These are phyloP conservation scores for Netelia virgata DNA, from an alignment of 2,888 invertebrate genomes.

Conservation along the genomic window DNA sequence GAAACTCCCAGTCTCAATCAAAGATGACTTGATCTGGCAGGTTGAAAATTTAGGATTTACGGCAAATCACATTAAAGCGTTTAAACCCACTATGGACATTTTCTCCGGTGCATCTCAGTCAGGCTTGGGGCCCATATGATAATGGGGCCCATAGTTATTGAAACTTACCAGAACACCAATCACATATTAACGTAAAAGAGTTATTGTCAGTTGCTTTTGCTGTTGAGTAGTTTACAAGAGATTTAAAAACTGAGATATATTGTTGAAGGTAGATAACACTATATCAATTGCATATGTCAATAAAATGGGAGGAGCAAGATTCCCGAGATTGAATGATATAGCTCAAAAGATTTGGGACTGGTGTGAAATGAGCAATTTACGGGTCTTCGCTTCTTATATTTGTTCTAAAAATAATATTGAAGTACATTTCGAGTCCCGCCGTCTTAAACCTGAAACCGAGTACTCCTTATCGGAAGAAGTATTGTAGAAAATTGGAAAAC, in stretches of 20 bases:
- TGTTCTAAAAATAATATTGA: slow-evolving; percentile 56
- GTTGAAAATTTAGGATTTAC: not conserved
- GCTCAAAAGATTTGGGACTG: slow-evolving; percentile 62
- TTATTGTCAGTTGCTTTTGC: slow-evolving; percentile 53
- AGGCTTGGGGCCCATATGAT: slow-evolving; percentile 55
- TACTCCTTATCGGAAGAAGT: slow-evolving; percentile 46
- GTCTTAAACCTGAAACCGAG: slow-evolving; percentile 63
- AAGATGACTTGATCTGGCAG: slow-evolving; percentile 38
- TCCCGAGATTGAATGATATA: slow-evolving; percentile 18
- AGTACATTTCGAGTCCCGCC: slow-evolving; percentile 63
- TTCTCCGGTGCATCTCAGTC: slow-evolving; percentile 63
- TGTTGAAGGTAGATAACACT: slow-evolving; percentile 60
- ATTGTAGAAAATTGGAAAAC: slow-evolving; percentile 25
- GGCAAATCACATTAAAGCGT: slow-evolving; percentile 14
- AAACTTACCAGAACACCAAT: slow-evolving; percentile 20
- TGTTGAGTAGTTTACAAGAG: slow-evolving; percentile 51
- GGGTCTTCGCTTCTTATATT: slow-evolving; percentile 65
- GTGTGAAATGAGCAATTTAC: slow-evolving; percentile 60
- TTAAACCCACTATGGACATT: slow-evolving; percentile 54
- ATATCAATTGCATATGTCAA: slow-evolving; percentile 67
- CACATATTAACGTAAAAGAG: slow-evolving; percentile 52
- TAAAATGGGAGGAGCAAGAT: slow-evolving; percentile 60
- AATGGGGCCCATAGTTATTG: slow-evolving; percentile 54
- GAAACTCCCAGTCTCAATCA: slow-evolving; percentile 21
- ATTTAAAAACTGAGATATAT: slow-evolving; percentile 45